Evolutionary conservation across 2,797 vertebrate genomes (phyloP).

Genomic region (Tenualosa thibaudeaui): DNA sequence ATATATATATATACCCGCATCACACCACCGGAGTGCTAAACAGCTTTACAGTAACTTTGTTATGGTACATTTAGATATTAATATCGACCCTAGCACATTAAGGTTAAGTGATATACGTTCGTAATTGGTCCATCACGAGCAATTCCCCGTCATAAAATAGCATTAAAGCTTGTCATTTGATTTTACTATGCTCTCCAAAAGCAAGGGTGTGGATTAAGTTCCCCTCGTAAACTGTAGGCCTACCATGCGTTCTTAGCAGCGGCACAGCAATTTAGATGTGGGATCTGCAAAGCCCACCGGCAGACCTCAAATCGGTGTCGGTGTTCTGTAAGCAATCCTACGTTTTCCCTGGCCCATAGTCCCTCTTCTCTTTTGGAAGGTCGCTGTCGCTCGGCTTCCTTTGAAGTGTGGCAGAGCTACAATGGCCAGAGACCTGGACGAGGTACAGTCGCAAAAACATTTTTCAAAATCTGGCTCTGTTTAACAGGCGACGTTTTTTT

Average conservation of each 20-base stretch:
- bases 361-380: slow-evolving; percentile 75
- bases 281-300: slow-evolving; percentile 23
- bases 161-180: slow-evolving; percentile 59
- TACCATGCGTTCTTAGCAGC: slow-evolving; percentile 44
- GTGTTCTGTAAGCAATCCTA: slow-evolving; percentile 36
- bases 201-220: slow-evolving; percentile 56
- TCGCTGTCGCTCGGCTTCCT: slow-evolving; percentile 78
- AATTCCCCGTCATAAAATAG: slow-evolving; percentile 62
- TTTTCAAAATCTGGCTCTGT: slow-evolving; percentile 18
- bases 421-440: slow-evolving; percentile 80
- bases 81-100: slow-evolving; percentile 68
- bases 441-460: slow-evolving; percentile 65
- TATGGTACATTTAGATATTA: slow-evolving; percentile 57
- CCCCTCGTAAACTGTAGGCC: slow-evolving; percentile 53
- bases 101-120: slow-evolving; percentile 65
- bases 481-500: not conserved
- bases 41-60: slow-evolving; percentile 50
- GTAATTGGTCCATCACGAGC: slow-evolving; percentile 72
- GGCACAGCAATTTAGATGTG: slow-evolving; percentile 20
- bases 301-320: slow-evolving; percentile 17
- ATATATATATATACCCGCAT: not conserved
- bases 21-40: not conserved
- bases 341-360: slow-evolving; percentile 59
- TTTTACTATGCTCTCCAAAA: slow-evolving; percentile 47
- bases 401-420: slow-evolving; percentile 86